A percentile compares a stretch with the other conserved stretches of the same genome.
Conservation (phyloP, 2,113 vertebrate genomes). For the Dicerorhinus sumatrensis region DNA sequence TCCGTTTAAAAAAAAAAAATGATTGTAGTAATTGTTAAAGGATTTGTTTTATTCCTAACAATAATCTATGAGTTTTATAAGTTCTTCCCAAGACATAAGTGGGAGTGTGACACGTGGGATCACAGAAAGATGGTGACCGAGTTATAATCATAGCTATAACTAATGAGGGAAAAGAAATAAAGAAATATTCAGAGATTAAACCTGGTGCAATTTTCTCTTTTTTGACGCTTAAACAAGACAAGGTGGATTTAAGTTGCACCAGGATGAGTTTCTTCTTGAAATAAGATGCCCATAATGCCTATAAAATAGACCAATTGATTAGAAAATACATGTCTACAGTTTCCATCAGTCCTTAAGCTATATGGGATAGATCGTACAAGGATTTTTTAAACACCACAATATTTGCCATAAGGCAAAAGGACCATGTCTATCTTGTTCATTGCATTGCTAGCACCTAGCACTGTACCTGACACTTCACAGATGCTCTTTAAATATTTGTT, state of each 20-base stretch:
- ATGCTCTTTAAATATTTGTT: not conserved
- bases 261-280: constrained; percentile 53
- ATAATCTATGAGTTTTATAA: not conserved
- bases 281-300: not conserved
- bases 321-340: not conserved
- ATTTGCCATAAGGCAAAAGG: not conserved
- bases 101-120: not conserved
- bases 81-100: not conserved
- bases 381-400: not conserved
- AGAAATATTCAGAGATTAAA: not conserved
- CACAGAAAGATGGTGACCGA: not conserved
- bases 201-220: constrained; percentile 8
- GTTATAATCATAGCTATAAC: not conserved
- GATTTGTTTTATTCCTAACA: constrained; percentile 41
- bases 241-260: constrained; percentile 35
- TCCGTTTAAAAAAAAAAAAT: not conserved
- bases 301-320: constrained; percentile 30
- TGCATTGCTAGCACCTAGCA: not conserved
- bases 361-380: not conserved
- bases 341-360: not conserved
- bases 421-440: not conserved
- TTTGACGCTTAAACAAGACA: constrained; percentile 32
- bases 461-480: not conserved
- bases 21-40: not conserved
- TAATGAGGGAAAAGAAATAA: not conserved